A percentile compares a stretch with the other conserved stretches of the same genome.
Conservation (phyloP, 2,888 invertebrate species). For the Leptothorax acervorum region DNA sequence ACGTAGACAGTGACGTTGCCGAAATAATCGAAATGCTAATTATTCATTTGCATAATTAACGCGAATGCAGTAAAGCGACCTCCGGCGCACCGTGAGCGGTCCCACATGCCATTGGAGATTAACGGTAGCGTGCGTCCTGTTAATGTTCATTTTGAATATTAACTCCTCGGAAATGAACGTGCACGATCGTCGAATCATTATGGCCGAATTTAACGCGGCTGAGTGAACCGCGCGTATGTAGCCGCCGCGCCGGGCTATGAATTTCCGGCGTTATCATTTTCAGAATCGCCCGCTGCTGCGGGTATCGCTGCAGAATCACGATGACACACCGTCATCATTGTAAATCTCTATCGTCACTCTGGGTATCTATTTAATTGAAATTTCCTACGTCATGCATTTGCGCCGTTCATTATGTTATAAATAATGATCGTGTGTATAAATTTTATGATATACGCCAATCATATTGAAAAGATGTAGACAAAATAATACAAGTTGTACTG, state of each 20-base stretch:
- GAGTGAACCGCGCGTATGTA: conserved; percentile 55
- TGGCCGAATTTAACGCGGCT: conserved; percentile 58
- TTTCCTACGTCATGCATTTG: conserved; percentile 39
- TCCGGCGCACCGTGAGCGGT: conserved; percentile 68
- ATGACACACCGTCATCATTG: conserved; percentile 42
- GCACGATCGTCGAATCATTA: conserved; percentile 62
- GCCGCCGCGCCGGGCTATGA: conserved; percentile 43
- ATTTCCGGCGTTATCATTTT: conserved; percentile 60
- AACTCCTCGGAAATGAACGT: conserved; percentile 75
- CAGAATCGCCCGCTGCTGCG: conserved; percentile 47
- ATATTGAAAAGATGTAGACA: neutral
- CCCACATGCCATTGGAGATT: conserved; percentile 77
- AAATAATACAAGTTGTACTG: neutral
- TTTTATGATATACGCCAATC: conserved; percentile 28
- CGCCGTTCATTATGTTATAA: conserved; percentile 32
- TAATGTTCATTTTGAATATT: conserved; percentile 80
- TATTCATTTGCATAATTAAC: conserved; percentile 84
- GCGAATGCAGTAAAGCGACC: conserved; percentile 77
- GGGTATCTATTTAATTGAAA: conserved; percentile 52
- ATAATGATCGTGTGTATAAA: conserved; percentile 34
- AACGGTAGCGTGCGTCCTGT: conserved; percentile 75
- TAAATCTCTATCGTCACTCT: conserved; percentile 38
- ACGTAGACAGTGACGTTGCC: conserved; percentile 61
- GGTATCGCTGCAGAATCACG: conserved; percentile 40
- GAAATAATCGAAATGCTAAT: conserved; percentile 84